Conservation (phyloP, 2,113 vertebrate species). For the Hiodon tergisus region DNA sequence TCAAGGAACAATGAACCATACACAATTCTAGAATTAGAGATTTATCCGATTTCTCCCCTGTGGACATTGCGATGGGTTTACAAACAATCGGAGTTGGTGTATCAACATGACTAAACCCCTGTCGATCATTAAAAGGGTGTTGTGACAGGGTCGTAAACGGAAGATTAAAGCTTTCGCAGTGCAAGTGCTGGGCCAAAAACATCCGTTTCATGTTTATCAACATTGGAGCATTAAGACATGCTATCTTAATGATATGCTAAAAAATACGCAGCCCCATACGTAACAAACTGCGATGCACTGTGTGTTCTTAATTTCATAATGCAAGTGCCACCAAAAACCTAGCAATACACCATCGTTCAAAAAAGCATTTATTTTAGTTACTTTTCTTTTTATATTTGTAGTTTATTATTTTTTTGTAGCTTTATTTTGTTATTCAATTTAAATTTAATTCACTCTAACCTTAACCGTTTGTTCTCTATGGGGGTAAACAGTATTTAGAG, state of each 20-base stretch:
- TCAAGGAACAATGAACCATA: background rate
- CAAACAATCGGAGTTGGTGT: constrained; percentile 1
- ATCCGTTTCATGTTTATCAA: constrained; percentile 9
- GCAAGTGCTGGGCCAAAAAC: constrained; percentile 5
- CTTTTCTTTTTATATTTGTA: background rate
- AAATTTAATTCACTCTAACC: too few relatives aligned
- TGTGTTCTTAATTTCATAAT: too few relatives aligned
- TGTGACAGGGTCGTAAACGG: constrained; percentile 14
- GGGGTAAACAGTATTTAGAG: background rate
- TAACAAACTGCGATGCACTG: too few relatives aligned
- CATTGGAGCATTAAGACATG: background rate
- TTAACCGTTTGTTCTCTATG: too few relatives aligned
- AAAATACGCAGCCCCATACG: too few relatives aligned
- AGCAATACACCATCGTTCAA: background rate
- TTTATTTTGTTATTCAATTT: background rate
- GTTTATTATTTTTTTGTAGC: background rate
- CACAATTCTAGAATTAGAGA: background rate
- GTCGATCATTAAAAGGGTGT: constrained; percentile 4
- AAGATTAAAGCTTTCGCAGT: background rate
- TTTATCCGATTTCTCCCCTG: background rate
- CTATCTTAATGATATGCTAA: background rate
- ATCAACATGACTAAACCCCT: constrained; percentile 5
- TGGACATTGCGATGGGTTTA: constrained; percentile 8
- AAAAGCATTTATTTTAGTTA: background rate
- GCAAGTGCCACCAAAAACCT: background rate